phyloP scores from a whole-genome alignment of 2,113 vertebrate genomes.

The Notarius quadriscutis region DNA sequence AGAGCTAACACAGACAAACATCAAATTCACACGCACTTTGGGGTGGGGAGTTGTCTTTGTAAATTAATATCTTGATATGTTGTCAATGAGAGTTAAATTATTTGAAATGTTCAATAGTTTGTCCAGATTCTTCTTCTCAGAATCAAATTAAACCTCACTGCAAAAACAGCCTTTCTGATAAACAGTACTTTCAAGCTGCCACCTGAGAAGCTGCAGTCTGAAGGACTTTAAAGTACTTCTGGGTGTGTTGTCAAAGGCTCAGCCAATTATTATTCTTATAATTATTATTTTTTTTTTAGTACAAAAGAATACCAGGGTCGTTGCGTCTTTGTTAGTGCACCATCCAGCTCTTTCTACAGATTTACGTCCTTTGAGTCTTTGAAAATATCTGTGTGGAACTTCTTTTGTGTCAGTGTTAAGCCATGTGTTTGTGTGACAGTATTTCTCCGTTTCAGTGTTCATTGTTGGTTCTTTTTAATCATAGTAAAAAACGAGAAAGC shows the following conservation, averaged over 20 bases:
- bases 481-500: constrained; percentile 24
- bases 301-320: neutral
- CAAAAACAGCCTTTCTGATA: neutral
- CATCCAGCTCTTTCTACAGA: constrained; percentile 8
- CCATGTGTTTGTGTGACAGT: neutral
- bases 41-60: neutral
- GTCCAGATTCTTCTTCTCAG: neutral
- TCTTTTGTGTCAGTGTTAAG: constrained; percentile 23
- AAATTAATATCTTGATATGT: neutral
- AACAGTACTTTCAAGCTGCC: neutral
- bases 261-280: neutral
- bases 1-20: too few relatives aligned
- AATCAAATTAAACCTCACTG: neutral
- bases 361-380: neutral
- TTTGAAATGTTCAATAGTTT: neutral
- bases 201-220: neutral
- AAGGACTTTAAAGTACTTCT: neutral
- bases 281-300: neutral
- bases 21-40: too few relatives aligned
- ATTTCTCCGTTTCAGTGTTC: neutral
- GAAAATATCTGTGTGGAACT: neutral
- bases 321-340: neutral
- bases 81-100: neutral
- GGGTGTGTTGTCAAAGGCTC: neutral
- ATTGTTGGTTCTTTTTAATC: neutral